These are phyloP conservation scores for Enteromius anoplus DNA, from an alignment of 2,797 vertebrate genomes.

Conservation along the genomic window DNA sequence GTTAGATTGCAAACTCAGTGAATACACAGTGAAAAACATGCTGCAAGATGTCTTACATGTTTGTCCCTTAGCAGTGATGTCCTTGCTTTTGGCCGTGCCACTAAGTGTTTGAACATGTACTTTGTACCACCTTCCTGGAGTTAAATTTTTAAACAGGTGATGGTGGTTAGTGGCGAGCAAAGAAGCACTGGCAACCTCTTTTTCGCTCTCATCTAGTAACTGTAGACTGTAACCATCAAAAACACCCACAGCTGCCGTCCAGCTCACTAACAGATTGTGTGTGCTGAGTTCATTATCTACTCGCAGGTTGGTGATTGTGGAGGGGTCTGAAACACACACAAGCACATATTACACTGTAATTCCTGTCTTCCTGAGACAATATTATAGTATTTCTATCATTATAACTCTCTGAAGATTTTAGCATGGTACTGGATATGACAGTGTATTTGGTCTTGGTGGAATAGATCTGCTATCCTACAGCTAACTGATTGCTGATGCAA, in stretches of 20 bases:
- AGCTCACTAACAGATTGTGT: constrained; percentile 84
- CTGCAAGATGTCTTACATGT: constrained; percentile 79
- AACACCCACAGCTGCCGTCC: constrained; percentile 84
- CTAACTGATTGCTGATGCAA: too few species aligned
- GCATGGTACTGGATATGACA: neutral
- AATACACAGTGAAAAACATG: neutral
- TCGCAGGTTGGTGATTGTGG: constrained; percentile 80
- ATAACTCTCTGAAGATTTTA: neutral
- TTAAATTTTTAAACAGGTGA: constrained; percentile 84
- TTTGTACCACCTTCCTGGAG: constrained; percentile 85
- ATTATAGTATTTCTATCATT: neutral
- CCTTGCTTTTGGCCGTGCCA: constrained; percentile 79
- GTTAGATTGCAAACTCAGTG: neutral
- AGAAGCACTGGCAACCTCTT: constrained; percentile 77
- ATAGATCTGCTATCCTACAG: too few species aligned
- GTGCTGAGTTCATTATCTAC: constrained; percentile 87
- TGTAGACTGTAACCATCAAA: constrained; percentile 84
- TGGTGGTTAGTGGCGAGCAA: constrained; percentile 70
- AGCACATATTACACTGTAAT: neutral
- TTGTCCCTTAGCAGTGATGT: constrained; percentile 78
- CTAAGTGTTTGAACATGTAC: constrained; percentile 85
- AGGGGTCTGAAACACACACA: constrained; percentile 80
- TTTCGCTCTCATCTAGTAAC: constrained; percentile 78
- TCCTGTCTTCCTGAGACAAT: neutral
- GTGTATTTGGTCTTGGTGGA: neutral